A percentile compares a stretch with the other conserved stretches of the same genome.
phyloP scores from a whole-genome alignment of 2,888 invertebrate genomes.

The Calameuta pallipes region DNA sequence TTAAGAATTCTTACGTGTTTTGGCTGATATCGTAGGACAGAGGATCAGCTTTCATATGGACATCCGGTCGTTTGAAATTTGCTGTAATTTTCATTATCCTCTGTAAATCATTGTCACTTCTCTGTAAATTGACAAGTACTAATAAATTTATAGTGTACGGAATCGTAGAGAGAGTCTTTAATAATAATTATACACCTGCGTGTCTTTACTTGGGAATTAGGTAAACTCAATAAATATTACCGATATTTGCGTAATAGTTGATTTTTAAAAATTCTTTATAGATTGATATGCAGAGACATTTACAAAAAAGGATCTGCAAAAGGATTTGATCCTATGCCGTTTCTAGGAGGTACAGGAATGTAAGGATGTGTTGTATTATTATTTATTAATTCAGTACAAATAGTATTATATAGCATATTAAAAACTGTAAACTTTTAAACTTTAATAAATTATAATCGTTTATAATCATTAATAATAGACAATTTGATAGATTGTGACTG shows the following conservation, averaged over 20 bases:
- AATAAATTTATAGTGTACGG: background rate
- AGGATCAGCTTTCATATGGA: background rate
- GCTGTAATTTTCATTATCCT: background rate
- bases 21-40: background rate
- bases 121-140: background rate
- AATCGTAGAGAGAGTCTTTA: background rate
- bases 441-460: background rate
- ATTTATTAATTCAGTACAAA: background rate
- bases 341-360: slow-evolving; percentile 82
- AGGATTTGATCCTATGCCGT: slow-evolving; percentile 76
- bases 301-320: slow-evolving; percentile 76
- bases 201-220: background rate
- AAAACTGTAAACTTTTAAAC: background rate
- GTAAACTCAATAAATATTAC: background rate
- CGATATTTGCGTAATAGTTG: background rate
- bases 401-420: background rate
- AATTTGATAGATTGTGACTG: background rate
- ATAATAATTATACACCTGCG: background rate
- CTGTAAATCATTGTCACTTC: background rate
- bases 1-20: background rate
- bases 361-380: slow-evolving; percentile 67
- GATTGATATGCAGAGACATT: slow-evolving; percentile 79
- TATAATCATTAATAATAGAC: background rate
- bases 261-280: slow-evolving; percentile 33
- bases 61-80: background rate